Evolutionary conservation across 2,113 vertebrate genomes (phyloP).

Genomic region (Oncorhynchus mykiss): DNA sequence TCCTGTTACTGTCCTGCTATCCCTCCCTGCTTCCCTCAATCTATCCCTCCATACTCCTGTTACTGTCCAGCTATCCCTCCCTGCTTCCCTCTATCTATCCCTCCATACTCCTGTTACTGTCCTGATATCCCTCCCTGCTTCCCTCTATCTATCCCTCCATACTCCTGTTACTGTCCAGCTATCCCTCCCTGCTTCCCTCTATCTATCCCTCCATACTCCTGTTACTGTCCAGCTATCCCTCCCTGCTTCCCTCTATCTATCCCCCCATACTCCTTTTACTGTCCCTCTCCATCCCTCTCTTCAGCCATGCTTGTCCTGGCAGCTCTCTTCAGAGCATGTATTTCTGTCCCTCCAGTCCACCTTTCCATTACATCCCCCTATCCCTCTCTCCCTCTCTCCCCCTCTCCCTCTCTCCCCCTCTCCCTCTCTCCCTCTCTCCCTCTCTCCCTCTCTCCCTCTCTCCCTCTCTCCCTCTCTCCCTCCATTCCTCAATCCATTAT

Average conservation of each 20-base stretch:
- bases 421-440: too few relatives aligned
- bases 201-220: not conserved
- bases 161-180: too few relatives aligned
- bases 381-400: not conserved
- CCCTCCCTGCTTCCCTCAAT: not conserved
- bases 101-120: too few relatives aligned
- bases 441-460: too few relatives aligned
- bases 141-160: not conserved
- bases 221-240: not conserved
- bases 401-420: not conserved
- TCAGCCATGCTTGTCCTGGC: not conserved
- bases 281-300: not conserved
- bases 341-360: not conserved
- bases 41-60: not conserved
- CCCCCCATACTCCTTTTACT: not conserved
- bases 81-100: too few relatives aligned
- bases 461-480: not conserved
- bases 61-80: not conserved
- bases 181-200: not conserved
- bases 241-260: not conserved
- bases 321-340: not conserved
- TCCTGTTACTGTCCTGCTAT: not conserved
- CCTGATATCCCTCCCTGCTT: too few relatives aligned
- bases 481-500: not conserved
- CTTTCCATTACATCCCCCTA: not conserved